Base-by-base conservation (phyloP, 2,113 vertebrate genomes). In the Poecilia latipinna region DNA sequence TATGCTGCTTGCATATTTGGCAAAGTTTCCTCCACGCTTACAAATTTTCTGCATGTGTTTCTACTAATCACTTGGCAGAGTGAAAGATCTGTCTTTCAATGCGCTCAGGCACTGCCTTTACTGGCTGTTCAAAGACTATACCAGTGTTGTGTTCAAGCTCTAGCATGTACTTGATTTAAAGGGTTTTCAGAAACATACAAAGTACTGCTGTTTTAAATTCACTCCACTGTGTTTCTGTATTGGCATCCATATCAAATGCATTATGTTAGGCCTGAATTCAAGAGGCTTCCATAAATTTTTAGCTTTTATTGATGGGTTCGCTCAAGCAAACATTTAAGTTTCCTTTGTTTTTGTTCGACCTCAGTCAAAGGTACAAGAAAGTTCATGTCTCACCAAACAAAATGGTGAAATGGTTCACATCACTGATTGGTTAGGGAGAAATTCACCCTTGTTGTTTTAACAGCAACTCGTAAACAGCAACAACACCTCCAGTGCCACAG, bases 21-120 rank as follows among this genome's bases (percentile, higher is more conserved):
- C 61, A 70, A 68, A 24, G 54, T 75, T 68, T 82, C 64, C 70
- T 29, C 63, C 37, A 29, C 39, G 29, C 66, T 73, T 48, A 60
- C 24, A 84, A 73, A 79, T 44, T 61, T 48, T 10, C 71, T 77
- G 64, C 70, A 67, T 83, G 67, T 82, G 80, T 77, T 85, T 15
- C 71, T 68, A 24, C 42, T 51, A 29, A 83, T 68, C 29, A 12
- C 61, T 78, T 75, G 61, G 76, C 73, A 85, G 39, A 65, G 26
- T 29, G 7, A 73, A 35, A 29, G 19, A 74, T 66, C 35, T 1
- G 32, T 32, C 10, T 65, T 31, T 74, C 39, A 24, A 31, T 75
- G n/a, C 39, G 64, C 28, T 74, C 44, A 4, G 65, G 28, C 32
- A 71, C 72, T 24, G 71, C 78, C 65, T 39, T 68, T 48, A 68